These are phyloP conservation scores for Lamellibrachia luymesi DNA, from an alignment of 1,140 invertebrate species.

Conservation along the genomic window DNA sequence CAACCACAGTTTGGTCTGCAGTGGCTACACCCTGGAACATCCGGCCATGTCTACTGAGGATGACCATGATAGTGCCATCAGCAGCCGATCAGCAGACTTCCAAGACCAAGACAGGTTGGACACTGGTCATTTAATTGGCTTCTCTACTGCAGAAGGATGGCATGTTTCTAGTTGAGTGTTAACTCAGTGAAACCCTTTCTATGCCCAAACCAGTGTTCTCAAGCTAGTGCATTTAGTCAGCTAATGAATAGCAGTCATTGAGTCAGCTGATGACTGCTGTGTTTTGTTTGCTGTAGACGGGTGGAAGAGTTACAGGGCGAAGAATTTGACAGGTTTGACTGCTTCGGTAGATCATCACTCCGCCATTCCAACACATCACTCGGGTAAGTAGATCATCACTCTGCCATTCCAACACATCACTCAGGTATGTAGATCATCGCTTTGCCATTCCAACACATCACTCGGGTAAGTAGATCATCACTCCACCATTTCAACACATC, in stretches of 20 bases:
- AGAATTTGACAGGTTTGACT: slow-evolving; percentile 14
- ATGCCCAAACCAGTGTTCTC: too few relatives aligned
- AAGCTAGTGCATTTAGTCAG: background rate
- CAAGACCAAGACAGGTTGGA: slow-evolving; percentile 12
- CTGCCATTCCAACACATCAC: background rate
- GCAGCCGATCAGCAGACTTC: slow-evolving; percentile 14
- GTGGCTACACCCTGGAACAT: background rate
- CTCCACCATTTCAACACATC: background rate
- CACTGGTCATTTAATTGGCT: background rate
- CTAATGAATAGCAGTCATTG: background rate
- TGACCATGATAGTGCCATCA: slow-evolving; percentile 23
- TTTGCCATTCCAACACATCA: background rate
- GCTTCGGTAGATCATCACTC: background rate
- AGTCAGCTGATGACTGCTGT: background rate
- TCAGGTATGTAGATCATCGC: background rate
- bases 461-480: background rate
- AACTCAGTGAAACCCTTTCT: background rate
- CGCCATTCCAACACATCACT: background rate
- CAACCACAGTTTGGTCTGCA: background rate
- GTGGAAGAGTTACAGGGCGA: slow-evolving; percentile 8
- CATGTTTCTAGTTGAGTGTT: background rate
- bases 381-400: background rate
- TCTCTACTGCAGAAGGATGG: background rate
- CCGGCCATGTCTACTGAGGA: slow-evolving; percentile 5
- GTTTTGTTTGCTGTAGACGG: slow-evolving; percentile 7